These are phyloP conservation scores for Lycia hirtaria DNA, from an alignment of 2,888 invertebrate genomes.

Conservation along the genomic window DNA sequence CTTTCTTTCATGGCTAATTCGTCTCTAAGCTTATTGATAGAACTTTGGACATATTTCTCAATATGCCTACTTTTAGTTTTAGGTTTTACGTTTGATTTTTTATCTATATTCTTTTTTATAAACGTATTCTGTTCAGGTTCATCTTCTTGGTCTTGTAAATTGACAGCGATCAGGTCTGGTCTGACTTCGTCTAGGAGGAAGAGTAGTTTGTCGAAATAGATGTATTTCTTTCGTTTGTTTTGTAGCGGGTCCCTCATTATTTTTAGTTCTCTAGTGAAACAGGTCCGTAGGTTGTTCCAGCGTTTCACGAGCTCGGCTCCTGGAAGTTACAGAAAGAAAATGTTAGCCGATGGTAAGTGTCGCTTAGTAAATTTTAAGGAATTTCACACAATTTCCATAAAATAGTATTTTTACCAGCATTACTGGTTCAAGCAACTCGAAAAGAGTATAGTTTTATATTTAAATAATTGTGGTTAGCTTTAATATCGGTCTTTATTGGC, in stretches of 20 bases:
- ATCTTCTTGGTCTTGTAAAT: slow-evolving; percentile 10
- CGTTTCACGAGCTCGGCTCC: slow-evolving; percentile 18
- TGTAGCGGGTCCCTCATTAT: slow-evolving; percentile 10
- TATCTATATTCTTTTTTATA: not conserved
- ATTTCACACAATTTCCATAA: too few species aligned
- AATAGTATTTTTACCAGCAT: too few species aligned
- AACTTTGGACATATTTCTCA: slow-evolving; percentile 13
- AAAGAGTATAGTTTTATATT: too few species aligned
- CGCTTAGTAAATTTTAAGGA: too few species aligned
- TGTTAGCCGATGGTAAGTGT: too few species aligned
- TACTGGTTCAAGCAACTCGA: too few species aligned
- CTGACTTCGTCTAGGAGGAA: slow-evolving; percentile 20
- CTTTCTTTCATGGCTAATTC: slow-evolving; percentile 7
- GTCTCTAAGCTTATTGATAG: slow-evolving; percentile 13
- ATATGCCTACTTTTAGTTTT: not conserved
- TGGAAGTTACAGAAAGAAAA: slow-evolving; percentile 4
- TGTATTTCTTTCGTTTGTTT: slow-evolving; percentile 18
- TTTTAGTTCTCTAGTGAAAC: slow-evolving; percentile 22
- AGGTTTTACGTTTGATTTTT: not conserved
- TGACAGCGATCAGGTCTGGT: not conserved
- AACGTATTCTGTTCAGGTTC: not conserved
- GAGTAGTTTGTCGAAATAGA: slow-evolving; percentile 25
- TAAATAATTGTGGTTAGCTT: too few species aligned
- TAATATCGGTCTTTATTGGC: too few species aligned
- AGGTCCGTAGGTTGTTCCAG: slow-evolving; percentile 27